These are phyloP conservation scores for Phrynosoma blainvillii DNA, from an alignment of 2,113 vertebrate species.

Conservation along the genomic window DNA sequence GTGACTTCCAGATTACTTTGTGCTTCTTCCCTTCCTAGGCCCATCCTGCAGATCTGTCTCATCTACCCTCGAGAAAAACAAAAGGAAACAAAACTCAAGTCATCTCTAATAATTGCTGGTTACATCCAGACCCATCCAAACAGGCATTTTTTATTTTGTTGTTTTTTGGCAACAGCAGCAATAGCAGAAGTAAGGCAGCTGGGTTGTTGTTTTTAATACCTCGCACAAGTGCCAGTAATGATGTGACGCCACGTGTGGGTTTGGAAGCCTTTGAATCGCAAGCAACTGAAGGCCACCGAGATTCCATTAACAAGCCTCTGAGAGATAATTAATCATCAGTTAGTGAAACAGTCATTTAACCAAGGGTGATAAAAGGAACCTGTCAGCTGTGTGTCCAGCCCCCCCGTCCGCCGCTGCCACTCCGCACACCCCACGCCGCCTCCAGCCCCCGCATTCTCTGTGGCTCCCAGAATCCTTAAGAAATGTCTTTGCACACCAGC, in stretches of 20 bases:
- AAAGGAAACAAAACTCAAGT: too few species aligned
- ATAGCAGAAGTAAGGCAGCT: not conserved
- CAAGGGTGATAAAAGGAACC: not conserved
- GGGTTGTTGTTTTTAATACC: constrained; percentile 4
- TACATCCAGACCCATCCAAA: not conserved
- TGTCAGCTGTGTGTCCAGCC: not conserved
- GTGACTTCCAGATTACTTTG: not conserved
- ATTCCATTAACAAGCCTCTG: constrained; percentile 39
- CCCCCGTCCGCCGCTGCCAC: accelerated
- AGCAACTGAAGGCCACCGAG: not conserved
- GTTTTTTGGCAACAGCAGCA: not conserved
- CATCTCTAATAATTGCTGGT: not conserved
- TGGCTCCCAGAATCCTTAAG: not conserved
- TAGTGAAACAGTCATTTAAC: constrained; percentile 46
- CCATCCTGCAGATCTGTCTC: not conserved
- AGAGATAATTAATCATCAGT: constrained; percentile 58
- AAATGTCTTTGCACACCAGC: not conserved
- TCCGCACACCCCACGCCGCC: not conserved
- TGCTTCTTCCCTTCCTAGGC: not conserved
- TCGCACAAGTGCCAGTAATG: not conserved
- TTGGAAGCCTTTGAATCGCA: accelerated
- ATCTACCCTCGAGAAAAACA: not conserved
- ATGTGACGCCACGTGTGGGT: accelerated
- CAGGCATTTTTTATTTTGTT: not conserved
- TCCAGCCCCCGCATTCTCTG: not conserved